These are phyloP conservation scores for Parasteatoda tepidariorum DNA, from an alignment of 1,140 invertebrate genomes.

Conservation along the genomic window DNA sequence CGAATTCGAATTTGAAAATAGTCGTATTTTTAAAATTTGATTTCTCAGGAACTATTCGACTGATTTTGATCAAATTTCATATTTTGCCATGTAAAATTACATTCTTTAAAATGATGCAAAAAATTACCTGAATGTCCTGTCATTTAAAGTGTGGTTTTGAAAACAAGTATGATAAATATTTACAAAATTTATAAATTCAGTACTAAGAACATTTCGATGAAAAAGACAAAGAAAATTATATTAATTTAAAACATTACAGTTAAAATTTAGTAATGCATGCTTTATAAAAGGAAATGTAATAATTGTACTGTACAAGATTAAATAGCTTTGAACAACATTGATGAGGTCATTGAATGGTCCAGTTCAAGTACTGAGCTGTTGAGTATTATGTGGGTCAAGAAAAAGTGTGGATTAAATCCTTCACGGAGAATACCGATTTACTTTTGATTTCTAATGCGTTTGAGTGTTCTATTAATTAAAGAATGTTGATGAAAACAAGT, in stretches of 20 bases:
- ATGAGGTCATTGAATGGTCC: slow-evolving; percentile 31
- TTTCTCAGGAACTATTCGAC: too few species aligned
- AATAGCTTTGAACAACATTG: slow-evolving; percentile 33
- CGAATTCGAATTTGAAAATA: too few species aligned
- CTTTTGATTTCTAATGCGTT: background rate
- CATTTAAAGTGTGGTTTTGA: background rate
- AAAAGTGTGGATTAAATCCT: background rate
- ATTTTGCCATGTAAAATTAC: too few species aligned
- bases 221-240: too few species aligned
- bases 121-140: background rate
- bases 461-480: background rate
- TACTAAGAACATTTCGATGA: too few species aligned
- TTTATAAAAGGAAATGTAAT: too few species aligned
- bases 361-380: background rate
- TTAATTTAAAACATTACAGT: too few species aligned
- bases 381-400: slow-evolving; percentile 15
- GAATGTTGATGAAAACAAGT: background rate
- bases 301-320: too few species aligned
- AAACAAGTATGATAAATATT: background rate
- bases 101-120: too few species aligned
- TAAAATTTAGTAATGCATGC: too few species aligned
- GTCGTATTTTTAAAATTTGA: too few species aligned
- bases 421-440: background rate
- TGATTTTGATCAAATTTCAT: too few species aligned
- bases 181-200: background rate